Percentiles rank a stretch among this genome's conserved stretches.
Conservation (phyloP, 2,888 invertebrate species). For the Gibbula magus region DNA sequence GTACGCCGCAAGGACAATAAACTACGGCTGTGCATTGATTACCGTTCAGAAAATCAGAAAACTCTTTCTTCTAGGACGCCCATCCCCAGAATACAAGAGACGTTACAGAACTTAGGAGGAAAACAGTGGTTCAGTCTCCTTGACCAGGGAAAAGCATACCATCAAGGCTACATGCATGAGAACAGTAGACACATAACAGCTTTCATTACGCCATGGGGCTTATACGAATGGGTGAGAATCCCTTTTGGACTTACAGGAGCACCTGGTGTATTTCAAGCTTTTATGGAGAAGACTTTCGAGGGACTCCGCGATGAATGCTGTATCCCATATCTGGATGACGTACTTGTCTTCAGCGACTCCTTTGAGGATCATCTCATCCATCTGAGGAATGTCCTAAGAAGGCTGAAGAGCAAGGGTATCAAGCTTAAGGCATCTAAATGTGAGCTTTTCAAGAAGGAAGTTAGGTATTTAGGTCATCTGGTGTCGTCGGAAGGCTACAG, state of each 20-base stretch:
- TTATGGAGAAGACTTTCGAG: constrained; percentile 36
- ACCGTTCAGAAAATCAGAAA: constrained; percentile 30
- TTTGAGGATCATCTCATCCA: constrained; percentile 29
- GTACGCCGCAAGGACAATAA: constrained; percentile 34
- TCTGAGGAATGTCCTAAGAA: too few relatives aligned
- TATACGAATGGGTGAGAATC: constrained; percentile 42
- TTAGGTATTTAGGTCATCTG: too few relatives aligned
- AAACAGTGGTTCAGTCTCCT: constrained; percentile 34
- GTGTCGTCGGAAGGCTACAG: too few relatives aligned
- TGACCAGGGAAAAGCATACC: constrained; percentile 39
- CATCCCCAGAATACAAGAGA: constrained; percentile 36
- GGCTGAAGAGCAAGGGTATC: too few relatives aligned
- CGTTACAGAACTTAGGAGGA: constrained; percentile 31
- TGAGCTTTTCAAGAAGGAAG: too few relatives aligned
- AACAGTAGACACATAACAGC: constrained; percentile 28
- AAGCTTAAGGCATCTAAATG: too few relatives aligned
- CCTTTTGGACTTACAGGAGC: too few relatives aligned
- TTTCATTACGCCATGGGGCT: too few relatives aligned
- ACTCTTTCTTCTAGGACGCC: constrained; percentile 35
- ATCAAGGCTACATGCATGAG: constrained; percentile 35
- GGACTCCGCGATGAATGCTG: constrained; percentile 29
- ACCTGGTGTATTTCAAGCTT: constrained; percentile 32
- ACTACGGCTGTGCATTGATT: constrained; percentile 39
- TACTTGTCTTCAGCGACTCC: constrained; percentile 28
- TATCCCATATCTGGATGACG: constrained; percentile 36